Evolutionary conservation across 2,888 invertebrate genomes (phyloP).

Genomic region (Agonopterix subpropinquella): DNA sequence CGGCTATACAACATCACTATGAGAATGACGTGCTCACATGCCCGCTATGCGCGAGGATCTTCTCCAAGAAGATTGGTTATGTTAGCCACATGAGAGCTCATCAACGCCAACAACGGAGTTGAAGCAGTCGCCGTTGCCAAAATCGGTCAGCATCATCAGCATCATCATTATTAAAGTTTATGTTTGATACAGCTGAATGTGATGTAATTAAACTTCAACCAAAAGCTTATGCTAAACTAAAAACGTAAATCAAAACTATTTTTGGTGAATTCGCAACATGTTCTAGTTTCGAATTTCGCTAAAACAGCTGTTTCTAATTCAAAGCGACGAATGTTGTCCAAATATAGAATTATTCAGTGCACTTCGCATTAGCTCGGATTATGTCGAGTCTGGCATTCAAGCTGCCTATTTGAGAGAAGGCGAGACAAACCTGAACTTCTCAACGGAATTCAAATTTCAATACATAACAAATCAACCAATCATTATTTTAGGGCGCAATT

Average conservation of each 20-base stretch:
- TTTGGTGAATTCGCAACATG: constrained; percentile 17
- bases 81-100: too few relatives aligned
- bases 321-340: constrained; percentile 33
- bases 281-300: constrained; percentile 21
- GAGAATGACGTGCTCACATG: too few relatives aligned
- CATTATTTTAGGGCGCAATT: too few relatives aligned
- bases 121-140: too few relatives aligned
- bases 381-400: constrained; percentile 17
- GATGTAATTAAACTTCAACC: too few relatives aligned
- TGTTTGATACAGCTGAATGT: too few relatives aligned
- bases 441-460: constrained; percentile 10
- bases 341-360: constrained; percentile 41
- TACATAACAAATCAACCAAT: neutral
- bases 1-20: too few relatives aligned
- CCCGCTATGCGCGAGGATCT: too few relatives aligned
- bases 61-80: too few relatives aligned
- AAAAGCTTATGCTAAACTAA: neutral
- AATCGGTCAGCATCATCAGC: too few relatives aligned
- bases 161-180: too few relatives aligned
- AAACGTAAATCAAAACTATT: constrained; percentile 9
- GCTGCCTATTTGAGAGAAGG: constrained; percentile 20
- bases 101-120: too few relatives aligned
- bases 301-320: constrained; percentile 30
- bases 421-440: constrained; percentile 6
- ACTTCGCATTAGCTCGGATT: constrained; percentile 22